A percentile compares a stretch with the other conserved stretches of the same genome.
phyloP scores from a whole-genome alignment of 2,113 vertebrate genomes.

The Ivindomyrus marchei region DNA sequence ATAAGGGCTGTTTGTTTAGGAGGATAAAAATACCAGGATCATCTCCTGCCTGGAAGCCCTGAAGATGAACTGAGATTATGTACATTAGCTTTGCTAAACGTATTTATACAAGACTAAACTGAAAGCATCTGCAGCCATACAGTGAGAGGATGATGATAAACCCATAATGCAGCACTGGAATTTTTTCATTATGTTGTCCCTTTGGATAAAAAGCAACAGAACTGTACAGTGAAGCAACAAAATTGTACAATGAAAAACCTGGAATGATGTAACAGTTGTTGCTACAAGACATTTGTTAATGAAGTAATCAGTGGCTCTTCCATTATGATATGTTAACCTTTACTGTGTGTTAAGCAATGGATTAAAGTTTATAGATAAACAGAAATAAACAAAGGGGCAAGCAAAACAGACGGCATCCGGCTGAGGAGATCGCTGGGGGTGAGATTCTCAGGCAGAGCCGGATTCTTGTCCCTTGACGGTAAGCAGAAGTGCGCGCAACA shows the following conservation, averaged over 20 bases:
- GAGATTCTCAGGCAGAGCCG: not conserved
- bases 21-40: not conserved
- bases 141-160: not conserved
- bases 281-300: not conserved
- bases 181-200: not conserved
- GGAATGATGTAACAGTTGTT: not conserved
- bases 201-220: not conserved
- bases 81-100: not conserved
- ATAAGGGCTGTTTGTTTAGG: not conserved
- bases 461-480: not conserved
- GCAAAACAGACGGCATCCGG: not conserved
- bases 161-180: not conserved
- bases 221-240: not conserved
- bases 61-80: not conserved
- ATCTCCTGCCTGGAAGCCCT: not conserved
- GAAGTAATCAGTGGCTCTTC: not conserved
- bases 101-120: not conserved
- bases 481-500: not conserved
- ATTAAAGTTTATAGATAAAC: not conserved
- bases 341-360: not conserved
- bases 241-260: not conserved
- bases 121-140: not conserved
- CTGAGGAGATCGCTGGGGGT: not conserved
- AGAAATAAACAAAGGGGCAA: not conserved
- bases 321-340: not conserved